Percentiles rank a stretch among this genome's conserved stretches.
phyloP scores from a whole-genome alignment of 2,797 vertebrate genomes.

The Sciaenops ocellatus region DNA sequence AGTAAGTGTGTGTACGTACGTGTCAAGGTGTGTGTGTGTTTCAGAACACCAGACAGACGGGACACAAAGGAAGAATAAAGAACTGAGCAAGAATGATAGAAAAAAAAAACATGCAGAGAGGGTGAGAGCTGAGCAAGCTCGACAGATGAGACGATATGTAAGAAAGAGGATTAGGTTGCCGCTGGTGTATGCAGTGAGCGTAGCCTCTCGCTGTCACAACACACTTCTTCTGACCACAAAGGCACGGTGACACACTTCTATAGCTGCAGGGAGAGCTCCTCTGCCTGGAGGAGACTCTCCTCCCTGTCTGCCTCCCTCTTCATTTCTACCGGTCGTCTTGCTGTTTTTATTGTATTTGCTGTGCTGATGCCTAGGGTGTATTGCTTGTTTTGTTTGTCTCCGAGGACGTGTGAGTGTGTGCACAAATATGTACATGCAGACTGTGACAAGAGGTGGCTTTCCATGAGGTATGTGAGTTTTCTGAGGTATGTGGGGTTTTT shows the following conservation, averaged over 20 bases:
- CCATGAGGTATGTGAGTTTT: neutral
- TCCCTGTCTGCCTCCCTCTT: slow-evolving; percentile 17
- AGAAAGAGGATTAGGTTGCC: slow-evolving; percentile 51
- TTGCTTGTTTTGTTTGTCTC: slow-evolving; percentile 35
- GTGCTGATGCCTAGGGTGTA: slow-evolving; percentile 13
- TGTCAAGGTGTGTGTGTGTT: slow-evolving; percentile 3
- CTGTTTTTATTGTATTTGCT: slow-evolving; percentile 31
- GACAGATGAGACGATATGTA: slow-evolving; percentile 45
- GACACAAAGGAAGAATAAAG: slow-evolving; percentile 26
- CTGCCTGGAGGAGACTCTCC: slow-evolving; percentile 28
- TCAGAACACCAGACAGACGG: slow-evolving; percentile 3
- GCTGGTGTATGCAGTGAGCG: slow-evolving; percentile 28
- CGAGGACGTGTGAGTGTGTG: slow-evolving; percentile 21
- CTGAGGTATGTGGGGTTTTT: neutral
- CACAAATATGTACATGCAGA: neutral
- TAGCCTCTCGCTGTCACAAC: slow-evolving; percentile 62
- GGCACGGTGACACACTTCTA: slow-evolving; percentile 58
- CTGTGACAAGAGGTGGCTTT: slow-evolving; percentile 3
- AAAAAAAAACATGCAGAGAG: slow-evolving; percentile 10
- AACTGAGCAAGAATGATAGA: slow-evolving; percentile 2
- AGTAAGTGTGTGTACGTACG: neutral
- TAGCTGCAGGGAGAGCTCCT: slow-evolving; percentile 46
- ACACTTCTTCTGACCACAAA: slow-evolving; percentile 63
- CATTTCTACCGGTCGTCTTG: slow-evolving; percentile 2
- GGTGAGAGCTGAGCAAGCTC: slow-evolving; percentile 30